phyloP scores from a whole-genome alignment of 2,797 vertebrate species.

The Sebastes reedi region DNA sequence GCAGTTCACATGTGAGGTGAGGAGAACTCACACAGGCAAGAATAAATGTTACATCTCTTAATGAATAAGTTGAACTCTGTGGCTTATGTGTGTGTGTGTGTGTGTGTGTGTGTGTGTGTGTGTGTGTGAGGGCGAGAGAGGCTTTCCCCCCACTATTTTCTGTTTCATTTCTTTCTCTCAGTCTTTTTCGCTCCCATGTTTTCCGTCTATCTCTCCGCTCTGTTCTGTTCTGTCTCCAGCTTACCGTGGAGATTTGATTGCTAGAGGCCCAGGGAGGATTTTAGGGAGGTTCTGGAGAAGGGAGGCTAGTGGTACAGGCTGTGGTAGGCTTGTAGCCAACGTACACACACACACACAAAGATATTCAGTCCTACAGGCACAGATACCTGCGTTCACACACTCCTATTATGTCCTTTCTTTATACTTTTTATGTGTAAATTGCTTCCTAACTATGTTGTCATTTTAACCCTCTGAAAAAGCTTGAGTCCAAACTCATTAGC shows the following conservation, averaged over 20 bases:
- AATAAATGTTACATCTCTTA: constrained; percentile 44
- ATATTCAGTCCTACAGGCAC: constrained; percentile 26
- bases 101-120: too few relatives aligned
- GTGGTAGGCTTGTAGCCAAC: constrained; percentile 72
- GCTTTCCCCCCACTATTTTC: constrained; percentile 15
- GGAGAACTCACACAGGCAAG: constrained; percentile 12
- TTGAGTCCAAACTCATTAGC: constrained; percentile 56
- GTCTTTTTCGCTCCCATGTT: constrained; percentile 43
- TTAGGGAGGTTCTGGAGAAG: constrained; percentile 77
- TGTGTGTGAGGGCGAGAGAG: not conserved
- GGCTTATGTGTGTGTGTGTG: not conserved
- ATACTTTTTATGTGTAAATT: constrained; percentile 40
- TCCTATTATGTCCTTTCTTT: constrained; percentile 24
- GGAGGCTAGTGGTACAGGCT: constrained; percentile 79
- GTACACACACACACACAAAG: constrained; percentile 48
- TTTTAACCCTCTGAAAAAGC: constrained; percentile 42
- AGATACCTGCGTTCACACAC: constrained; percentile 32
- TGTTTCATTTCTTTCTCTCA: constrained; percentile 42
- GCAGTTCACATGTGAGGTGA: constrained; percentile 32
- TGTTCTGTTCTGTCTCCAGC: constrained; percentile 69
- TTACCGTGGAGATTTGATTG: constrained; percentile 70
- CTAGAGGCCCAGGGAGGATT: constrained; percentile 77
- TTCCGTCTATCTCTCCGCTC: constrained; percentile 50
- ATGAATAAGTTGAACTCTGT: constrained; percentile 42
- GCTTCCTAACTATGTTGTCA: constrained; percentile 37